phyloP scores from a whole-genome alignment of 2,113 vertebrate genomes.

The Centropristis striata region DNA sequence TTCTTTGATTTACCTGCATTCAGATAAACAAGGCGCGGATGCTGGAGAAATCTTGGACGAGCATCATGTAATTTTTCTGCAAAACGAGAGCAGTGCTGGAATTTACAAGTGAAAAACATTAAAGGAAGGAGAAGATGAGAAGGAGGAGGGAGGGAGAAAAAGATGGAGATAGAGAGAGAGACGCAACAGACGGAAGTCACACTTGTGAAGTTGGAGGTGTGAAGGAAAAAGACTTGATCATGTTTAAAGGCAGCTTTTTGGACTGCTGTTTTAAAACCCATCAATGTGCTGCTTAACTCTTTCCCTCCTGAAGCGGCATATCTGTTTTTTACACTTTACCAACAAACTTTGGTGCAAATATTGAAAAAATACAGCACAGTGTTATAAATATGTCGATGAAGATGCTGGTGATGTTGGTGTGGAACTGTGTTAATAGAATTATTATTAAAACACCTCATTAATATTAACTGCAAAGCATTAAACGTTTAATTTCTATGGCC shows the following conservation, averaged over 20 bases:
- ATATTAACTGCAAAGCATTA: constrained; percentile 2
- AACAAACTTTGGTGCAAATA: constrained; percentile 32
- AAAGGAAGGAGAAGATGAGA: constrained; percentile 45
- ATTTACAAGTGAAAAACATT: constrained; percentile 42
- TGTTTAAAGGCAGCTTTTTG: constrained; percentile 82
- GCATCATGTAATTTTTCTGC: not conserved
- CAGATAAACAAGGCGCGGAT: not conserved
- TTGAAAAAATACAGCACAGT: constrained; percentile 18
- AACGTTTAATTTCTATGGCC: not conserved
- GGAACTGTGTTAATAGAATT: not conserved
- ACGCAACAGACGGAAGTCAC: constrained; percentile 82
- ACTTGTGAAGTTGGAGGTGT: constrained; percentile 83
- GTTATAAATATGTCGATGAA: constrained; percentile 10
- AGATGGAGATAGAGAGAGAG: constrained; percentile 62
- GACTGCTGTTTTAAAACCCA: constrained; percentile 80
- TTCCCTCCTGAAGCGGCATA: constrained; percentile 18
- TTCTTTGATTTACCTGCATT: not conserved
- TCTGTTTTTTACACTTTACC: constrained; percentile 22
- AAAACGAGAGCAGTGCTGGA: not conserved
- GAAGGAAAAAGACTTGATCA: constrained; percentile 80
- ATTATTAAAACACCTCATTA: not conserved
- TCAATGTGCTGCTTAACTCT: constrained; percentile 62
- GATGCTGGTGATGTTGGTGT: not conserved
- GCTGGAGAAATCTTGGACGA: not conserved
- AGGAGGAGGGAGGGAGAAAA: constrained; percentile 50